Evolutionary conservation across 2,888 invertebrate genomes (phyloP).

Genomic region (Temnothorax ravouxi): DNA sequence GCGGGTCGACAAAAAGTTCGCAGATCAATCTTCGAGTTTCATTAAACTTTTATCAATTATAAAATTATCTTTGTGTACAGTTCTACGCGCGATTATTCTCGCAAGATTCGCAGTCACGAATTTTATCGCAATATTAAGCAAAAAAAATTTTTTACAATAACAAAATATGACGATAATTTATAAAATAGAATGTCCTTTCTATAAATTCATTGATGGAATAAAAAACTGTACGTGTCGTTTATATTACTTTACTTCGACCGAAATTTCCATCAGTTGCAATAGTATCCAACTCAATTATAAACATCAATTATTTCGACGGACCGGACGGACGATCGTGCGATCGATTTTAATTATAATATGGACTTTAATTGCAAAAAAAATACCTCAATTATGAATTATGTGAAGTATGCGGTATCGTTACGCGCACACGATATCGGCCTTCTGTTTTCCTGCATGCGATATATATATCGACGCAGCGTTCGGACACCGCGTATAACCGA

Average conservation of each 20-base stretch:
- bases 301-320: background rate
- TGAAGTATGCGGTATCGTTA: background rate
- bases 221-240: background rate
- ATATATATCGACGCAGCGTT: background rate
- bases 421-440: too few species aligned
- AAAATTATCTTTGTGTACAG: background rate
- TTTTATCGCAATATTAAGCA: background rate
- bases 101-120: background rate
- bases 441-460: background rate
- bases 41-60: background rate
- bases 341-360: background rate
- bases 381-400: background rate
- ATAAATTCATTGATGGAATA: background rate
- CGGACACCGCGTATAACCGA: conserved; percentile 13
- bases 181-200: background rate
- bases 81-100: background rate
- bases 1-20: background rate
- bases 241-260: background rate
- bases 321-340: background rate
- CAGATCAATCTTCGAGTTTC: background rate
- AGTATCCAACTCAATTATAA: conserved; percentile 1
- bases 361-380: conserved; percentile 5
- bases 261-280: background rate
- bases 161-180: background rate
- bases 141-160: background rate